Evolutionary conservation across 2,888 invertebrate genomes (phyloP), one percentile per base, ranked within the genome.

Genomic region (Cheilosia pagana): DNA sequence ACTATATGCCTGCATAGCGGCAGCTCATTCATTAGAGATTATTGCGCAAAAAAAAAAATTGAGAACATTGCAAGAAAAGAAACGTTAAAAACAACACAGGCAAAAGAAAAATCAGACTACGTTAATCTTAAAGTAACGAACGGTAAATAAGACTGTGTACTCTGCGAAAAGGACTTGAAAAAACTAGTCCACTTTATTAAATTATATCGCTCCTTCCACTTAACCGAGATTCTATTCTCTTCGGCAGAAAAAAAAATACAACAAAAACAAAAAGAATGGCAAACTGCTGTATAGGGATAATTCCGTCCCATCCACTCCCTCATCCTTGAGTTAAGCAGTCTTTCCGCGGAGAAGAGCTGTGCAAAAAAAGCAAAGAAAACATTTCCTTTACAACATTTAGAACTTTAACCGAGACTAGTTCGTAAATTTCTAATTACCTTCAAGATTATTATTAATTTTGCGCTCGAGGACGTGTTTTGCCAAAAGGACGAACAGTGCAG

Each of bases 141-240:
- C 62, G 57, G 39, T 62, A 70, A 70, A 45, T 48, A 77, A 63
- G 55, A 21, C 48, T 55, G 1, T 78, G 31, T 19, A 71, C 57
- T 59, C 50, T 14, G 63, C 21, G 43, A 59, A 62, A 62, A 68
- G 25, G 31, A 50, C 41, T 39, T 50, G 50, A 28, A 25, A 39
- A 70, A 70, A 55, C 12, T 43, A 59, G 71, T 65, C 35, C 59
- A 65, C 63, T 71, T 65, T 65, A 71, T 65, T 71, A 78, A 71
- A 59, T 63, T 65, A 59, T 65, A 52, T 43, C 57, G 52, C 21
- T 57, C 12, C 52, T 48, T 52, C 21, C 59, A 78, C 63, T 78
- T 65, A 65, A 78, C 78, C 57, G 78, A 71, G n/a, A 52, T 78
- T 78, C 43, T 52, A 71, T 78, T 63, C 55, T 63, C 35, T 35